A percentile compares a stretch with the other conserved stretches of the same genome.
phyloP scores from a whole-genome alignment of 2,113 vertebrate genomes.

The Mormoops blainvillei region DNA sequence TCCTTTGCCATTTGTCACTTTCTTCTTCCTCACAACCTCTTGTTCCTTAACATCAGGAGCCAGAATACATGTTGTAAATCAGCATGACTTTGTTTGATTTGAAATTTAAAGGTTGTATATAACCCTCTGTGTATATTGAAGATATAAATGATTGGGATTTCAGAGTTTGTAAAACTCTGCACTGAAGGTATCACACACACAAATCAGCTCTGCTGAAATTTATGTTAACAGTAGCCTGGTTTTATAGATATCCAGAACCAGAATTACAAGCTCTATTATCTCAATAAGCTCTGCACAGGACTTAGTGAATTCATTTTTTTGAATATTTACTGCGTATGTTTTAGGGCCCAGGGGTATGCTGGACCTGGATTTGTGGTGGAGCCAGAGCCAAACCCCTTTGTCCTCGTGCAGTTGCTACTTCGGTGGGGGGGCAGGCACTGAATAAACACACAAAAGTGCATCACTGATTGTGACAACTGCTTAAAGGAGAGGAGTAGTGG shows the following conservation, averaged over 20 bases:
- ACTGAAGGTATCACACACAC: neutral
- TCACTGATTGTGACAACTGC: neutral
- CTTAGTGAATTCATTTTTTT: neutral
- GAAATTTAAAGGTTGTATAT: neutral
- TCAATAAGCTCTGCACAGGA: no score
- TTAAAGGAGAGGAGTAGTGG: neutral
- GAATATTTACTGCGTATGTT: neutral
- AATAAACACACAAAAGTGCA: neutral
- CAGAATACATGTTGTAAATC: neutral
- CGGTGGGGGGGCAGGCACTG: accelerated
- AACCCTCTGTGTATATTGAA: neutral
- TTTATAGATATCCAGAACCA: neutral
- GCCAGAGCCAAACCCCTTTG: no score
- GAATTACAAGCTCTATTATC: neutral
- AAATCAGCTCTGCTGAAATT: neutral
- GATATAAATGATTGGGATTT: neutral
- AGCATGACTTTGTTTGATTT: neutral
- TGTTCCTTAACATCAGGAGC: no score
- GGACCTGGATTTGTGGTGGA: neutral
- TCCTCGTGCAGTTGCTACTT: neutral
- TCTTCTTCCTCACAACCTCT: neutral
- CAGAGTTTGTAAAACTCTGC: neutral
- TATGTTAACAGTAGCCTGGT: neutral
- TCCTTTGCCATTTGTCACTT: neutral
- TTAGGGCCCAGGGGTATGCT: neutral